A percentile compares a stretch with the other conserved stretches of the same genome.
These are phyloP conservation scores for Pandemis corylana DNA, from an alignment of 2,888 invertebrate species.

Conservation along the genomic window DNA sequence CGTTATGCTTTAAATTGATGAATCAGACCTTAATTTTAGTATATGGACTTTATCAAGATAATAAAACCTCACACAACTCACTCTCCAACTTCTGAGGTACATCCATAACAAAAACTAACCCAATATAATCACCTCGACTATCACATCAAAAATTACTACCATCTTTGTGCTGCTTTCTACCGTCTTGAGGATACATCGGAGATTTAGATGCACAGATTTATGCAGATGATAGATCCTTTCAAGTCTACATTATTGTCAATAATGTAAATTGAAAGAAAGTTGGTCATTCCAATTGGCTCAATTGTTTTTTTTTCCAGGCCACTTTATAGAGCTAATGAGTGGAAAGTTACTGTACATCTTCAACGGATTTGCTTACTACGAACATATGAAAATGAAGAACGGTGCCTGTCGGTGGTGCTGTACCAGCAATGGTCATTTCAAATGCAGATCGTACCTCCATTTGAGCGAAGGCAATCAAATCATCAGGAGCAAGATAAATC, in stretches of 20 bases:
- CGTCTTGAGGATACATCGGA: too few species aligned
- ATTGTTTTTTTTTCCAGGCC: not conserved
- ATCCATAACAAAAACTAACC: too few species aligned
- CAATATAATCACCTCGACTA: too few species aligned
- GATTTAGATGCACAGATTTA: not conserved
- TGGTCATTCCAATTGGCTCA: not conserved
- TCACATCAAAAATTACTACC: too few species aligned
- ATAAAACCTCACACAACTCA: too few species aligned
- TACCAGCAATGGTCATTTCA: not conserved
- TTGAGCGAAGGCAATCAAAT: not conserved
- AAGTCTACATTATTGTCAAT: not conserved
- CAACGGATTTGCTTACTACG: not conserved
- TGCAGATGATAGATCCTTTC: not conserved
- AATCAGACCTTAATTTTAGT: too few species aligned
- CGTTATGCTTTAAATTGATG: too few species aligned
- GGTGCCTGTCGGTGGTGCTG: not conserved
- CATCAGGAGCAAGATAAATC: not conserved
- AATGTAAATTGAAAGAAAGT: not conserved
- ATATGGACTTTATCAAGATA: too few species aligned
- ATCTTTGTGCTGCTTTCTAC: too few species aligned
- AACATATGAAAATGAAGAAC: not conserved
- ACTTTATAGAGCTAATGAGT: constrained; percentile 1
- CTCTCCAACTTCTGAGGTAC: too few species aligned
- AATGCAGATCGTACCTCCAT: constrained; percentile 1
- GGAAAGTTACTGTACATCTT: not conserved